These are phyloP conservation scores for Sminthurinus signatus DNA, from an alignment of 1,140 invertebrate genomes.

Conservation along the genomic window DNA sequence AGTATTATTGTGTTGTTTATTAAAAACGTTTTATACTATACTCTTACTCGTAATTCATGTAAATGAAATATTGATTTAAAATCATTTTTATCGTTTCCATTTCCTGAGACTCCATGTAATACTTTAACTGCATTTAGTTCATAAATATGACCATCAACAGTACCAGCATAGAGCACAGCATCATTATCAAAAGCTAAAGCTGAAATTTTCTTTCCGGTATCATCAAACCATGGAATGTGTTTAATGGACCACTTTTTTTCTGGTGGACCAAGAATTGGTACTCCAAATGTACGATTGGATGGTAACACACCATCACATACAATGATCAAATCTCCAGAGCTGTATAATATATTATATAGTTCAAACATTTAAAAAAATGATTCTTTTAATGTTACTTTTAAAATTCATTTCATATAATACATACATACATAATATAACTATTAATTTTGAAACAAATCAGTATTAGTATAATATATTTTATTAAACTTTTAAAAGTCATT, in stretches of 20 bases:
- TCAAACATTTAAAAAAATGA: no score
- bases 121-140: slow-evolving; percentile 10
- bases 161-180: slow-evolving; percentile 37
- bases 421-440: no score
- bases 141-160: slow-evolving; percentile 23
- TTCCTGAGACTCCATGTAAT: neutral
- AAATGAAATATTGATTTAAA: slow-evolving; percentile 13
- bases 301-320: slow-evolving; percentile 21
- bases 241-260: slow-evolving; percentile 25
- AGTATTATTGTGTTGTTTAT: no score
- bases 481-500: no score
- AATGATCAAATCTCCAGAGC: slow-evolving; percentile 22
- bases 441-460: no score
- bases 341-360: no score
- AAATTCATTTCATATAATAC: neutral
- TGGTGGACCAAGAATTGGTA: neutral
- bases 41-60: slow-evolving; percentile 7
- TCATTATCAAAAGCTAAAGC: slow-evolving; percentile 35
- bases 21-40: no score
- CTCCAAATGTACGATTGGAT: neutral
- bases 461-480: no score
- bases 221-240: slow-evolving; percentile 38
- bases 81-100: slow-evolving; percentile 4
- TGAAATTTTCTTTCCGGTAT: slow-evolving; percentile 27
- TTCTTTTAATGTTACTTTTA: neutral